Conservation (phyloP, 2,797 vertebrate species). For the Sphaeramia orbicularis region DNA sequence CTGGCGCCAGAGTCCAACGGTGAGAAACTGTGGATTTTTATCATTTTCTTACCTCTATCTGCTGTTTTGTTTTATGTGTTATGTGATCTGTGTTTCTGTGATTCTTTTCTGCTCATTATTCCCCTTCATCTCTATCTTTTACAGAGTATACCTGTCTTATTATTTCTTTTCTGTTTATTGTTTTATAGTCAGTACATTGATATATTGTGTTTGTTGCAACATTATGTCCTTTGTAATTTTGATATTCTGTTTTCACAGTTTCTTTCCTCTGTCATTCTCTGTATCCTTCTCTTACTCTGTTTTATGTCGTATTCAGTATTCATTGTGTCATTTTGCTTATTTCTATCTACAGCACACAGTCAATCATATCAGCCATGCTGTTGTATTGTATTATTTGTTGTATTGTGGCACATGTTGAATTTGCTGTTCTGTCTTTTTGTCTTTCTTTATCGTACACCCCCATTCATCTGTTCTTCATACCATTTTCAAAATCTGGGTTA, state of each 20-base stretch:
- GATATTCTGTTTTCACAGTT: not conserved
- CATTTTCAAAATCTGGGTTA: no score
- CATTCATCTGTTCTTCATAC: no score
- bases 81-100: not conserved
- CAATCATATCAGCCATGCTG: not conserved
- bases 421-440: not conserved
- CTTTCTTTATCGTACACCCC: no score
- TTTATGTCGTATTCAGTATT: conserved; percentile 1
- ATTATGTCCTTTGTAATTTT: not conserved
- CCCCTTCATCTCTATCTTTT: not conserved
- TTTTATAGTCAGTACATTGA: no score
- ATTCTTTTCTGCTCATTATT: no score
- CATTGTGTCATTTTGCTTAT: conserved; percentile 1
- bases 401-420: not conserved
- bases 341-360: no score
- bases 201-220: no score
- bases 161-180: no score
- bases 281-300: conserved; percentile 2
- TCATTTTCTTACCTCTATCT: no score
- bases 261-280: not conserved
- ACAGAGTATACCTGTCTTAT: no score
- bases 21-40: conserved; percentile 33
- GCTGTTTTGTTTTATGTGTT: not conserved
- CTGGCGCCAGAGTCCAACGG: conserved; percentile 86
- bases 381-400: conserved; percentile 16